These are phyloP conservation scores for Vireo altiloquus DNA, from an alignment of 2,113 vertebrate species.

Conservation along the genomic window DNA sequence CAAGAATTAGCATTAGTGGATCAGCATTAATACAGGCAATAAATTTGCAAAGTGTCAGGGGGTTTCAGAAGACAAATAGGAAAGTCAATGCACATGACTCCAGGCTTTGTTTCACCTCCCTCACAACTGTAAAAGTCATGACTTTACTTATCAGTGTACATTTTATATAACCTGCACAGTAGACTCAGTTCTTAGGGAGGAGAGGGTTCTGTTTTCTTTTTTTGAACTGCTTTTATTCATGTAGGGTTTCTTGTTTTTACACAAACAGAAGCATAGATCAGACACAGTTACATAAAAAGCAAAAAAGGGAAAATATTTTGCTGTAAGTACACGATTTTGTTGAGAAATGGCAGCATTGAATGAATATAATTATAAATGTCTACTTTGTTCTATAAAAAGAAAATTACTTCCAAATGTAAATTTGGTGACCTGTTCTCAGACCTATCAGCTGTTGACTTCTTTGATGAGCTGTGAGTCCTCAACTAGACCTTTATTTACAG, in stretches of 20 bases:
- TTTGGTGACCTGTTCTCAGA: background rate
- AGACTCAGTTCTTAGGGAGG: background rate
- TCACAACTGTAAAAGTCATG: background rate
- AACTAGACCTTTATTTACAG: background rate
- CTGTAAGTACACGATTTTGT: background rate
- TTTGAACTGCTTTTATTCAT: background rate
- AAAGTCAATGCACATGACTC: constrained; percentile 32
- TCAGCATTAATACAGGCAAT: constrained; percentile 20
- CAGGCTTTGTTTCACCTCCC: constrained; percentile 44
- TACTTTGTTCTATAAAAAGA: background rate
- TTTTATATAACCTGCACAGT: background rate
- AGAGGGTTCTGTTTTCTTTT: background rate
- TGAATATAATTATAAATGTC: background rate
- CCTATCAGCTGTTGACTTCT: background rate
- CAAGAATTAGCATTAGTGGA: background rate
- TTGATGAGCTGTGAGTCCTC: background rate
- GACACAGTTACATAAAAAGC: background rate
- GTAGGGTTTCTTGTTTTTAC: background rate
- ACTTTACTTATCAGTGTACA: background rate
- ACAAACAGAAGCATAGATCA: background rate
- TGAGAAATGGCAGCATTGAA: background rate
- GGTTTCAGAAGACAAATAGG: constrained; percentile 40
- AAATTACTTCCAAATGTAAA: background rate
- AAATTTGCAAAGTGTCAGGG: constrained; percentile 24
- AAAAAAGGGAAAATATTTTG: background rate